A percentile compares a stretch with the other conserved stretches of the same genome.
Evolutionary conservation across 2,888 invertebrate genomes (phyloP).

Genomic region (Cephus rjabovi): DNA sequence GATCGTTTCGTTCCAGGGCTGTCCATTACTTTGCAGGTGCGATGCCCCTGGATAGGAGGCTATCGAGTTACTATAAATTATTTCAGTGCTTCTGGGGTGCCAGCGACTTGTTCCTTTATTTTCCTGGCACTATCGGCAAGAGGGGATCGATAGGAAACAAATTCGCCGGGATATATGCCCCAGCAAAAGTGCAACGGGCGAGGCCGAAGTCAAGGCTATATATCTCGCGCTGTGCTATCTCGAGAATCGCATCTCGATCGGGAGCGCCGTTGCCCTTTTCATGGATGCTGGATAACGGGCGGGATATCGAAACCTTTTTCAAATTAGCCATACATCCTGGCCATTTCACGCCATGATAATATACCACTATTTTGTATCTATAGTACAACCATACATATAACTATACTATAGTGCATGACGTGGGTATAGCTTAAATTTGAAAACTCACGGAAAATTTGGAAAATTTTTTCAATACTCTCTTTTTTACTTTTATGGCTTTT

Average conservation of each 20-base stretch:
- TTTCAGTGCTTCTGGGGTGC: constrained; percentile 38
- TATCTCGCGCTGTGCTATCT: background rate
- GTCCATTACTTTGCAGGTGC: background rate
- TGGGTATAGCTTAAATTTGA: background rate
- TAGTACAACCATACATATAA: no score
- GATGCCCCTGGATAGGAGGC: background rate
- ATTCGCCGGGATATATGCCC: constrained; percentile 20
- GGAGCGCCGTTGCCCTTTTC: background rate
- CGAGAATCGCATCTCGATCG: background rate
- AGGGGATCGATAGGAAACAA: constrained; percentile 35
- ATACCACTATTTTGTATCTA: background rate
- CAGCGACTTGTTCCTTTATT: constrained; percentile 30
- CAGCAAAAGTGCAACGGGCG: background rate
- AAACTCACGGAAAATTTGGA: background rate
- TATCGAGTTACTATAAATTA: constrained; percentile 40
- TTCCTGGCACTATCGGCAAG: constrained; percentile 22
- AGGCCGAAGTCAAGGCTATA: constrained; percentile 1
- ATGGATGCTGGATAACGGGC: background rate
- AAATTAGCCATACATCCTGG: constrained; percentile 5
- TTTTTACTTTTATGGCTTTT: background rate
- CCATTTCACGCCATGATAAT: background rate
- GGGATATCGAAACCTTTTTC: background rate
- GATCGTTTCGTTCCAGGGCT: background rate
- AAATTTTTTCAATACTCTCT: background rate
- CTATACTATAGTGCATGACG: background rate